Percentiles rank a stretch among this genome's conserved stretches.
These are phyloP conservation scores for Parotocinclus haroldoi DNA, from an alignment of 2,797 vertebrate species.

Conservation along the genomic window DNA sequence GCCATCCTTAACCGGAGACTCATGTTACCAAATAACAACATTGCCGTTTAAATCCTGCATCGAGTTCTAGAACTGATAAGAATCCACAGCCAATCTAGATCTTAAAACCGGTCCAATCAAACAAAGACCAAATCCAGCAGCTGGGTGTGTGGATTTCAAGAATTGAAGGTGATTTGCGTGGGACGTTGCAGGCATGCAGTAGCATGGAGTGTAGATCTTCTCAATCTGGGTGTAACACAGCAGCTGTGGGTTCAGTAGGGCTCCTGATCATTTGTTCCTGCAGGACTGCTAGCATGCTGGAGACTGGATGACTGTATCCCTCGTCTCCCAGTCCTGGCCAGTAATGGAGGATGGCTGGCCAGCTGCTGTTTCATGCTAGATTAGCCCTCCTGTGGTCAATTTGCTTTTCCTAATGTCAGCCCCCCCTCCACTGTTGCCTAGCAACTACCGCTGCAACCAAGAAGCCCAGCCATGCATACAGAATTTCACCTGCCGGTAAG, in stretches of 20 bases:
- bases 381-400: constrained; percentile 99
- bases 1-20: too few species aligned
- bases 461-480: constrained; percentile 94
- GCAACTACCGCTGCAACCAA: constrained; percentile 88
- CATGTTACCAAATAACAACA: too few species aligned
- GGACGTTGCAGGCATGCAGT: neutral
- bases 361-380: constrained; percentile 93
- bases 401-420: constrained; percentile 99
- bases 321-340: constrained; percentile 28
- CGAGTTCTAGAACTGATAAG: too few species aligned
- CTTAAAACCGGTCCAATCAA: too few species aligned
- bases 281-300: constrained; percentile 31
- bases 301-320: constrained; percentile 42
- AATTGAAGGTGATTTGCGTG: neutral
- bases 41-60: too few species aligned
- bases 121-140: too few species aligned
- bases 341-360: constrained; percentile 69
- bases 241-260: constrained; percentile 1
- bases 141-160: neutral
- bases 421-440: constrained; percentile 91
- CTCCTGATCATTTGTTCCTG: constrained; percentile 28
- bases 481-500: constrained; percentile 86
- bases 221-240: constrained; percentile 1
- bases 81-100: too few species aligned
- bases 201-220: neutral